phyloP scores from a whole-genome alignment of 2,797 vertebrate genomes.

The Acrossocheilus fasciatus region DNA sequence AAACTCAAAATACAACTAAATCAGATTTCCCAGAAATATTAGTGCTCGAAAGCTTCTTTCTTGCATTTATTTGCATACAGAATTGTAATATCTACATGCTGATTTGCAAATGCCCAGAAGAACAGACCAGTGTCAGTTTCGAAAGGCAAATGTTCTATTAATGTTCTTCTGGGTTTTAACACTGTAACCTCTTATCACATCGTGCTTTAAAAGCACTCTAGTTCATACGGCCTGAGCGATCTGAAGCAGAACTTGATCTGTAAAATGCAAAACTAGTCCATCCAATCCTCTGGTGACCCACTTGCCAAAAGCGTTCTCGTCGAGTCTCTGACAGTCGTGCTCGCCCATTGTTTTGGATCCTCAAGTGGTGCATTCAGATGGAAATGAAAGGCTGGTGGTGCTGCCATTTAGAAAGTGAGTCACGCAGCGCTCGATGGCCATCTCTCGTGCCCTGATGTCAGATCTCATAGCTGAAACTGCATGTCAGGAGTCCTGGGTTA shows the following conservation, averaged over 20 bases:
- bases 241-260: neutral
- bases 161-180: neutral
- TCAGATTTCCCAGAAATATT: neutral
- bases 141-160: neutral
- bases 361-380: slow-evolving; percentile 43
- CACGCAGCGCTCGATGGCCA: slow-evolving; percentile 11
- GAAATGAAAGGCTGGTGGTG: slow-evolving; percentile 31
- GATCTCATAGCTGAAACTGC: slow-evolving; percentile 41
- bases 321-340: slow-evolving; percentile 17
- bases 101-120: neutral
- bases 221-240: neutral
- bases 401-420: slow-evolving; percentile 39
- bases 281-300: slow-evolving; percentile 30
- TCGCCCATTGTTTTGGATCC: slow-evolving; percentile 37
- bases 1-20: neutral
- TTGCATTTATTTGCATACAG: neutral
- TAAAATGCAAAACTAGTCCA: slow-evolving; percentile 1
- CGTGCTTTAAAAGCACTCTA: neutral
- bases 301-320: slow-evolving; percentile 42
- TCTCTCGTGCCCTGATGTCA: slow-evolving; percentile 55
- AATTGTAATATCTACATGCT: neutral
- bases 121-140: neutral
- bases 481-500: slow-evolving; percentile 61
- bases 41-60: neutral
- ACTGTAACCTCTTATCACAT: neutral